Evolutionary conservation across 2,797 vertebrate genomes (phyloP), one percentile per base, ranked within the genome.

Genomic region (Sus cebifrons): DNA sequence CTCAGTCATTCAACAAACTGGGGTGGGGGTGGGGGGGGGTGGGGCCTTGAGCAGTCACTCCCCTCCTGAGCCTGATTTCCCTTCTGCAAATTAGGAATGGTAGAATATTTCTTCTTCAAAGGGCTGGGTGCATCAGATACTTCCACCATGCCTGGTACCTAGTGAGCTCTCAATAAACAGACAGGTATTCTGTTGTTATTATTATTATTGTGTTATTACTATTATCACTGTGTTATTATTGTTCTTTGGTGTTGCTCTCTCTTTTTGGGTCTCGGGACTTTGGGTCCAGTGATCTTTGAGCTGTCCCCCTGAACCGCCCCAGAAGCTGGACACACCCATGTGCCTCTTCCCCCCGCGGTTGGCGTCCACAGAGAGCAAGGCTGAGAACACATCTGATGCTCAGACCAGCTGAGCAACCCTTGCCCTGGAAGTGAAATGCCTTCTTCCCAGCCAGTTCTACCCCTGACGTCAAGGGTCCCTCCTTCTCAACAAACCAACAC

Each of bases 91-190:
- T 16, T 16, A 10, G 54, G 40, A 54, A 15, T 2, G 2, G 62
- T 18, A 27, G 54, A 64, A 29, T 44, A 5, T 29, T 56, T 32
- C n/a, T 82, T 4, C 54, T 56, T 71, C 44, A 56, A 56, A 44
- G 20, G 32, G n/a, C 54, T 21, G 5, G 20, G 88, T 16, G 15
- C 13, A 6, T 11, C 25, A 36, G 75, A 56, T 10, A 5, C 14
- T n/a, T 20, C 36, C 1, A 25, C 5, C 0, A 0, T 11, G 10
- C 58, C 25, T 44, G n/a, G 32, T 21, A 25, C 25, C 11, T 1
- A 52, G 25, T 20, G n/a, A 74, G 25, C 58, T 1, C 29, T 15
- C 20, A 2, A 4, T 1, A 16, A 27, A 21, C 27, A 13, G 11
- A 62, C 27, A 44, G 49, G 18, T 29, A 2, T 13, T 21, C 13